A percentile compares a stretch with the other conserved stretches of the same genome.
These are phyloP conservation scores for Euclidia mi DNA, from an alignment of 2,888 invertebrate species.

Conservation along the genomic window DNA sequence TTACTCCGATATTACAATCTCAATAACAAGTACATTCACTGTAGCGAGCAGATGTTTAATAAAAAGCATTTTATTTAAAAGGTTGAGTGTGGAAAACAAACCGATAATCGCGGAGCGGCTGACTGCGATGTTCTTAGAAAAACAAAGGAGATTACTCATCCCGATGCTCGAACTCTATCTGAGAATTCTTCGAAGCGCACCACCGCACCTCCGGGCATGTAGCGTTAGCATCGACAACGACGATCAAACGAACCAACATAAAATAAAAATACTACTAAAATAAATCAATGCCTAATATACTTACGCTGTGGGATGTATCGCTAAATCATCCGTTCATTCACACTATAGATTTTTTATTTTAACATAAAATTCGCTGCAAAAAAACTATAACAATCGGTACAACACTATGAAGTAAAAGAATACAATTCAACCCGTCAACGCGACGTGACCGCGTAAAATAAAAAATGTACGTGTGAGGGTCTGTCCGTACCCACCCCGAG, in stretches of 20 bases:
- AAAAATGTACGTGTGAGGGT: slow-evolving; percentile 68
- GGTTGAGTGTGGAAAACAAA: slow-evolving; percentile 69
- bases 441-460: slow-evolving; percentile 58
- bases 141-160: slow-evolving; percentile 90
- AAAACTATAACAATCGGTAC: slow-evolving; percentile 31
- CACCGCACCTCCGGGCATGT: slow-evolving; percentile 69
- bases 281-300: neutral
- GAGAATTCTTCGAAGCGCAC: slow-evolving; percentile 84
- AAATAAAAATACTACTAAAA: slow-evolving; percentile 22
- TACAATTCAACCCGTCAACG: slow-evolving; percentile 59
- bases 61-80: slow-evolving; percentile 64
- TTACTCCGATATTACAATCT: slow-evolving; percentile 37
- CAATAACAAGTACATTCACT: slow-evolving; percentile 40
- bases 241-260: slow-evolving; percentile 25
- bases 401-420: slow-evolving; percentile 40
- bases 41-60: slow-evolving; percentile 50
- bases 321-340: no score
- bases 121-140: slow-evolving; percentile 80
- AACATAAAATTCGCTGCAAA: slow-evolving; percentile 12
- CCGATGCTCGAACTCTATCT: slow-evolving; percentile 86
- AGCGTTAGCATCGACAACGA: slow-evolving; percentile 70
- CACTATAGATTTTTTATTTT: slow-evolving; percentile 11
- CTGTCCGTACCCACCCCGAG: slow-evolving; percentile 84
- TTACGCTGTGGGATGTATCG: slow-evolving; percentile 3
- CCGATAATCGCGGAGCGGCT: slow-evolving; percentile 78